Evolutionary conservation across 2,113 vertebrate species (phyloP).

Genomic region (Malurus melanocephalus): DNA sequence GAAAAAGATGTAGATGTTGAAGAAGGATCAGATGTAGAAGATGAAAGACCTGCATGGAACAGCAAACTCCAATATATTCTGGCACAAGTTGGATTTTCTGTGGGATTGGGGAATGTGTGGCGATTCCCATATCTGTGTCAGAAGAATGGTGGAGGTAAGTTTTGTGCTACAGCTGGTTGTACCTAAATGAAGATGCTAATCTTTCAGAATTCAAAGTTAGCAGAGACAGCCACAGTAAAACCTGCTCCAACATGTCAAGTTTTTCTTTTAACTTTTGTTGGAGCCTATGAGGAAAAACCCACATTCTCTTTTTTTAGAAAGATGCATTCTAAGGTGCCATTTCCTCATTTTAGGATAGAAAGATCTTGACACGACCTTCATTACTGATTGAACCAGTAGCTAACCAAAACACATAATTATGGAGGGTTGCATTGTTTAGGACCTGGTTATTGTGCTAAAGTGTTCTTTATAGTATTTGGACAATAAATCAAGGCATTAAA

Average conservation of each 20-base stretch:
- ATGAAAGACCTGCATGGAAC: constrained; percentile 94
- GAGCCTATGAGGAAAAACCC: background rate
- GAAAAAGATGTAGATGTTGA: constrained; percentile 82
- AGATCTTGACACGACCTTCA: background rate
- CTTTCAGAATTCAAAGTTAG: background rate
- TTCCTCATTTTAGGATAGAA: background rate
- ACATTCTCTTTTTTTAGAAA: background rate
- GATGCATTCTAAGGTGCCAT: background rate
- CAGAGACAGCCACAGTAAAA: background rate
- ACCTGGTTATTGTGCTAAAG: background rate
- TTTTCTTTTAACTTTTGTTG: background rate
- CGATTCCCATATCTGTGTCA: constrained; percentile 97
- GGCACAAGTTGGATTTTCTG: constrained; percentile 97
- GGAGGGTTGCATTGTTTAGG: background rate
- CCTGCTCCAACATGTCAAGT: background rate
- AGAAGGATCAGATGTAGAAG: constrained; percentile 81
- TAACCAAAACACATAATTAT: background rate
- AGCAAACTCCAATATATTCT: constrained; percentile 97
- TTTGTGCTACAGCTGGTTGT: background rate
- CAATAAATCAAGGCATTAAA: background rate
- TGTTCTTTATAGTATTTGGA: background rate
- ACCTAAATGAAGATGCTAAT: background rate
- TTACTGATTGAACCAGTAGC: background rate
- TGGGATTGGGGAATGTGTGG: constrained; percentile 97
- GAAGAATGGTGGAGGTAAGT: constrained; percentile 98